Base-by-base conservation (phyloP, 2,888 invertebrate species). In the Patella depressa region DNA sequence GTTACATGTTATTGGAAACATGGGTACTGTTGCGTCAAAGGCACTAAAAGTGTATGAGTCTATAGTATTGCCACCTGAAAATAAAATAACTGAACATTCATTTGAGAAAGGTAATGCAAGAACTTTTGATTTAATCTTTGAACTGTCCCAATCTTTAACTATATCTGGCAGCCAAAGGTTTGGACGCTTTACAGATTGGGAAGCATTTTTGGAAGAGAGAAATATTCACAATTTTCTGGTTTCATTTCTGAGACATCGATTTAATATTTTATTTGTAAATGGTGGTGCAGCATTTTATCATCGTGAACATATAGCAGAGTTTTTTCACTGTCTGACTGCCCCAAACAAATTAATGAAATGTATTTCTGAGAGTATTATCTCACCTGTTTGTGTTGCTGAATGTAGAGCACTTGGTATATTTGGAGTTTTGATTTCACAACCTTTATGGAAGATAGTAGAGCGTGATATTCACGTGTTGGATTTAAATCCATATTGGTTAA, bases 1-100 rank as follows among this genome's bases (percentile, higher is more conserved):
- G 15, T n/a, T 57, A 17, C 57, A 57, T 57, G 57, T 57, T n/a
- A 57, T 57, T 57, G 57, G 57, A 57, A 57, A 57, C 57, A 57
- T n/a, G 57, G 57, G 57, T 14, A 57, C 14, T 57, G 14, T 17
- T 57, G 57, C 57, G 57, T 14, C 57, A 57, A 57, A 57, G 57
- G 57, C 15, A 14, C 57, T 57, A n/a, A 57, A 57, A 57, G 57
- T 57, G 57, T 57, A 57, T n/a, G 57, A 57, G n/a, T 14, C 14
- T 57, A 57, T 57, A 17, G 57, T n/a, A 57, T n/a, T 57, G 15
- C 57, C 57, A 57, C 57, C 57, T 57, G 57, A 57, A 57, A 17
- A 57, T n/a, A 57, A 57, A n/a, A 57, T 57, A 57, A 17, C 57
- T 14, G 57, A 57, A 57, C 3, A 17, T 14, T 14, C 57, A 57